Conservation (phyloP, 2,113 vertebrate genomes). For the Eurystomus gularis region DNA sequence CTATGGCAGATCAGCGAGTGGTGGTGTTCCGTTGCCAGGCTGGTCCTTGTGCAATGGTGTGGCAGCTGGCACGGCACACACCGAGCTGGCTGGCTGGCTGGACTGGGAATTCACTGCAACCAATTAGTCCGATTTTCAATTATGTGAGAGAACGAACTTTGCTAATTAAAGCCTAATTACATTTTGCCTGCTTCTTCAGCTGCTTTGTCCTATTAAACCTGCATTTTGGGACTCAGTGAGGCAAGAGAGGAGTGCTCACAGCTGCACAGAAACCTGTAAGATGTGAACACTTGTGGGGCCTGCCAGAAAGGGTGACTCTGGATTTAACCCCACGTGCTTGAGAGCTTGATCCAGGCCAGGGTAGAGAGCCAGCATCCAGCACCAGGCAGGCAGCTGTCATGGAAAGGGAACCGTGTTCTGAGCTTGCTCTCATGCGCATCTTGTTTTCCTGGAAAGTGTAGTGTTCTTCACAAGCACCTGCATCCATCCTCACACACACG, state of each 20-base stretch:
- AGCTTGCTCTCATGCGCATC: neutral
- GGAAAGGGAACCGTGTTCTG: neutral
- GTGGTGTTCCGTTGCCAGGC: neutral
- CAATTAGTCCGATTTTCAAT: conserved; percentile 52
- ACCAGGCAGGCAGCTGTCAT: neutral
- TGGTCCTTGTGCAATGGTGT: neutral
- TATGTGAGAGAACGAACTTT: conserved; percentile 18
- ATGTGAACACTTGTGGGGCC: neutral
- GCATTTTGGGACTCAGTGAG: neutral
- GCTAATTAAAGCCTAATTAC: conserved; percentile 56
- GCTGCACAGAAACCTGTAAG: neutral
- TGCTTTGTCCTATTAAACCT: conserved; percentile 29
- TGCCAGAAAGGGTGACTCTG: neutral
- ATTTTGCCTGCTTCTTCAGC: conserved; percentile 37
- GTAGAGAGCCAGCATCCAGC: neutral
- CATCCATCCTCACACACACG: neutral
- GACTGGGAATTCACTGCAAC: conserved; percentile 23
- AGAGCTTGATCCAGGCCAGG: neutral
- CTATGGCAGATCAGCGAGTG: neutral
- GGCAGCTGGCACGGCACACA: neutral
- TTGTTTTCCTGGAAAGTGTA: neutral
- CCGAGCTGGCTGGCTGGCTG: neutral
- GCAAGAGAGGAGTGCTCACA: neutral
- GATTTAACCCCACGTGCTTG: neutral
- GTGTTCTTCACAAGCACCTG: neutral